Percentiles rank a stretch among this genome's conserved stretches.
phyloP scores from a whole-genome alignment of 64 coral and sea anemone species.

The Dendrophyllia cribrosa region DNA sequence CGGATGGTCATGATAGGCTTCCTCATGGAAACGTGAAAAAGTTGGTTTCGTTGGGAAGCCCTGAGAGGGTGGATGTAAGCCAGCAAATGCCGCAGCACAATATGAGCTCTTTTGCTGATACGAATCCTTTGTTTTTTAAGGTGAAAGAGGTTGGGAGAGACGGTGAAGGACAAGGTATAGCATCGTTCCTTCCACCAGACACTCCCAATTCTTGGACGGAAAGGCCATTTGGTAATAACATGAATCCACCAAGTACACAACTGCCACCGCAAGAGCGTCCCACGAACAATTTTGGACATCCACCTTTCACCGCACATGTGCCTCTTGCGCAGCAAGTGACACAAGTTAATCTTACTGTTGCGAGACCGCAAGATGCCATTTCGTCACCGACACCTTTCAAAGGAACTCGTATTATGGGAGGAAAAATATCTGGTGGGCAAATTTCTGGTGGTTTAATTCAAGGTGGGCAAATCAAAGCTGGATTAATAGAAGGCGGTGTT shows the following conservation, averaged over 20 bases:
- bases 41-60: constrained; percentile 23
- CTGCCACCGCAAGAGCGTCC: background rate
- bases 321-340: background rate
- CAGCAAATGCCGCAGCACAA: background rate
- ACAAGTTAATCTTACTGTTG: background rate
- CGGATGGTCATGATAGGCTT: background rate
- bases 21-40: constrained; percentile 4
- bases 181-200: background rate
- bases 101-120: background rate
- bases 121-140: background rate
- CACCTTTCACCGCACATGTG: background rate
- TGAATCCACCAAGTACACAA: background rate
- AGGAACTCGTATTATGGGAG: constrained; percentile 88
- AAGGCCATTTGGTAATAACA: background rate
- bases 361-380: background rate
- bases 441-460: constrained; percentile 86
- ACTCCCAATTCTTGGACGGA: background rate
- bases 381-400: constrained; percentile 9
- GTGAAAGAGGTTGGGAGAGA: background rate
- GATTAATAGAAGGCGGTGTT: constrained; percentile 78
- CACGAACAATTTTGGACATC: background rate
- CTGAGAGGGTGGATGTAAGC: background rate
- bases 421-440: constrained; percentile 88
- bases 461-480: constrained; percentile 82
- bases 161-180: background rate